Base-by-base conservation (phyloP, 2,797 vertebrate genomes). In the Enoplosus armatus region DNA sequence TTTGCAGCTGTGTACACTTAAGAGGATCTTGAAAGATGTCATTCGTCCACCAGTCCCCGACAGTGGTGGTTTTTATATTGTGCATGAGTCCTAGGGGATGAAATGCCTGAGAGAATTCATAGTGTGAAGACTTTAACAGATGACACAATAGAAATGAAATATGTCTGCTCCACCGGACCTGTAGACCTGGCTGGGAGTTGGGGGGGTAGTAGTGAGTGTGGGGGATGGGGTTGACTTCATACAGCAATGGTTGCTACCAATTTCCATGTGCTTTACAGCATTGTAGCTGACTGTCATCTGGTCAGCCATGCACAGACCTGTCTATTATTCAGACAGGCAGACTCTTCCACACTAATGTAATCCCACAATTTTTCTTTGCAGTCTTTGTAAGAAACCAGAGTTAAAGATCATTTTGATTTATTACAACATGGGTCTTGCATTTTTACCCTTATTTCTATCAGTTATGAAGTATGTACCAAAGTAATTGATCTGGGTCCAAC, bases 81-180 rank as follows among this genome's bases (percentile, higher is more conserved):
- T 67, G 72, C 78, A 59, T 77, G 90, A 80, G 79, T 85, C 84
- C 29, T 65, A 10, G 64, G 90, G 91, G 90, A 92, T 88, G 77
- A 90, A 80, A 87, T 7, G 85, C 85, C 83, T 79, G 62, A 84
- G 88, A 82, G 87, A 76, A 63, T 77, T 82, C 61, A 61, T 41
- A 45, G 79, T 83, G 79, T 92, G 90, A 94, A 82, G 91, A 94
- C 80, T 95, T 94, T 89, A 95, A 86, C 94, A 95, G 93, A 95
- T 93, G 93, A 92, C 90, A 85, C 72, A 55, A 53, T 82, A 82
- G 84, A 87, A 92, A 91, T 93, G 80, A 94, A 93, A 92, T 90
- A 77, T 63, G 85, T 92, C 89, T 92, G 86, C 80, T 88, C 74
- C 81, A 69, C 18, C 77, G 73, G 86, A 90, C 82, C 82, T 81